Conservation (phyloP, 2,797 vertebrate species). For the Schizopygopsis pylzovi region DNA sequence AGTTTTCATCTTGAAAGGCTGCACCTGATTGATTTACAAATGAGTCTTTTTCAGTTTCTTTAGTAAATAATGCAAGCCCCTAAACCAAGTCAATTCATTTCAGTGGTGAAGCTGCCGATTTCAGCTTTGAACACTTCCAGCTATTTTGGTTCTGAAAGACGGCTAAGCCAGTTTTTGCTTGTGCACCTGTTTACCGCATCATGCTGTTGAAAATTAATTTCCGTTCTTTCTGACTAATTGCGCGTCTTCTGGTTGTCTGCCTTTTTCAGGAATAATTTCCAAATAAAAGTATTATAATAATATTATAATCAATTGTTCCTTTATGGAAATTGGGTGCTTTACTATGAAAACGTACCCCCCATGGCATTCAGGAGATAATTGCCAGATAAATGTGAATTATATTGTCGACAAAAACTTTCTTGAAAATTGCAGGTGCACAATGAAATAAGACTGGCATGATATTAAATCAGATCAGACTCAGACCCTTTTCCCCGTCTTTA, state of each 20-base stretch:
- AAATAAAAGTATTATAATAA: slow-evolving; percentile 50
- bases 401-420: slow-evolving; percentile 45
- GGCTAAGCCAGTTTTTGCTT: slow-evolving; percentile 22
- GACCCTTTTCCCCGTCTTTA: background rate
- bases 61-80: slow-evolving; percentile 36
- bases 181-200: slow-evolving; percentile 51
- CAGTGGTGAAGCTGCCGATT: background rate
- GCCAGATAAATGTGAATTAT: slow-evolving; percentile 50
- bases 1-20: slow-evolving; percentile 41
- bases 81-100: slow-evolving; percentile 43
- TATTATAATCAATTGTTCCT: slow-evolving; percentile 20
- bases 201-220: slow-evolving; percentile 27
- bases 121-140: slow-evolving; percentile 39
- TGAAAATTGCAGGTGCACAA: slow-evolving; percentile 34
- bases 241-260: background rate
- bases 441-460: slow-evolving; percentile 39
- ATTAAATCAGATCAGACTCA: slow-evolving; percentile 45
- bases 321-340: slow-evolving; percentile 1
- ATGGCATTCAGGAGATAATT: slow-evolving; percentile 52
- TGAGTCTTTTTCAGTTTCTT: slow-evolving; percentile 34
- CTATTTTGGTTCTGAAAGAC: slow-evolving; percentile 7
- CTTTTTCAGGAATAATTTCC: slow-evolving; percentile 29
- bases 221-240: slow-evolving; percentile 45
- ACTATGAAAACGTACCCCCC: too few species aligned
- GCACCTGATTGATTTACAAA: slow-evolving; percentile 58